Percentiles rank a stretch among this genome's conserved stretches.
Evolutionary conservation across 2,888 invertebrate species (phyloP).

Genomic region (Ochropleura plecta): DNA sequence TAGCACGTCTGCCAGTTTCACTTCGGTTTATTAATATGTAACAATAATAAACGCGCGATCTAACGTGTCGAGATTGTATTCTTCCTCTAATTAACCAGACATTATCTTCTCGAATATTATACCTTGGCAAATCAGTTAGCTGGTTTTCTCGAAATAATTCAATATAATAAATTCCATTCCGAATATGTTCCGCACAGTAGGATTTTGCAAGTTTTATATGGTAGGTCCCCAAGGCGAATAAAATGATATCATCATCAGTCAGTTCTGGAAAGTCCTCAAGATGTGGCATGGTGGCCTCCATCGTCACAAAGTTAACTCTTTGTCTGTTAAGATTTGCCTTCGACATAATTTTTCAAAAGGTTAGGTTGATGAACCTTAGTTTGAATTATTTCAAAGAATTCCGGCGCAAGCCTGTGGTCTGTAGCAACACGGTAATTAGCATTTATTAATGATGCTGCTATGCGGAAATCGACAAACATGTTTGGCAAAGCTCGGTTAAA

Average conservation of each 20-base stretch:
- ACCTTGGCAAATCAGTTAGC: background rate
- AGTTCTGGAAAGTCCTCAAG: constrained; percentile 17
- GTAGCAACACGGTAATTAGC: constrained; percentile 5
- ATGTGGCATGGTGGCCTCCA: constrained; percentile 11
- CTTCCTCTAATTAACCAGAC: background rate
- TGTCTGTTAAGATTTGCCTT: constrained; percentile 10
- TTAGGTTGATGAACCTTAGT: background rate
- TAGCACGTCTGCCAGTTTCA: constrained; percentile 6
- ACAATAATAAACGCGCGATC: background rate
- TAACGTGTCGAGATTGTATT: constrained; percentile 6
- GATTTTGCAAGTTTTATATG: constrained; percentile 5
- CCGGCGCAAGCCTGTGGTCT: constrained; percentile 9
- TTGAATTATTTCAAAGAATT: constrained; percentile 5
- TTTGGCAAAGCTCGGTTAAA: constrained; percentile 27
- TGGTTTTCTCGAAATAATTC: constrained; percentile 9
- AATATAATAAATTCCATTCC: constrained; percentile 8
- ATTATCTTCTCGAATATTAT: constrained; percentile 3
- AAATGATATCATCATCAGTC: constrained; percentile 12
- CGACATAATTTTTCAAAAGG: constrained; percentile 9
- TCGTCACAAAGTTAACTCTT: constrained; percentile 9
- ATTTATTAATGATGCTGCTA: constrained; percentile 10
- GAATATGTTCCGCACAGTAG: constrained; percentile 10
- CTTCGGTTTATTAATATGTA: background rate
- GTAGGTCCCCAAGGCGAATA: constrained; percentile 14
- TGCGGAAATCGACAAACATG: constrained; percentile 29